A percentile compares a stretch with the other conserved stretches of the same genome.
Evolutionary conservation across 2,888 invertebrate genomes (phyloP).

Genomic region (Exocentrus adspersus): DNA sequence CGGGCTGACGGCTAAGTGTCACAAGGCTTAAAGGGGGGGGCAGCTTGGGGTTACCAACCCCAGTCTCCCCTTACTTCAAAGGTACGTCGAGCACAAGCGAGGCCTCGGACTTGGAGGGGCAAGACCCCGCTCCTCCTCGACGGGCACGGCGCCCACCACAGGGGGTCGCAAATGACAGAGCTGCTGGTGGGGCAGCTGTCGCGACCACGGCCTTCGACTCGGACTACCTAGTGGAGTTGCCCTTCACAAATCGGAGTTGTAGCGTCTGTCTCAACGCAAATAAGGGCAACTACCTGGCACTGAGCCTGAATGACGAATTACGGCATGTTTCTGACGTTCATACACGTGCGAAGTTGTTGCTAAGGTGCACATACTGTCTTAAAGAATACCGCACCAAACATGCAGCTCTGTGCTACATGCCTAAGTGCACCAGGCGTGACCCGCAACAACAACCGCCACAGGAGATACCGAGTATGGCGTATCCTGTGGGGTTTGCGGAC

Average conservation of each 20-base stretch:
- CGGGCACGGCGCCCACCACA: background rate
- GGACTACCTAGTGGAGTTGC: background rate
- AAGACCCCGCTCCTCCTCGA: background rate
- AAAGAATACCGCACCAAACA: background rate
- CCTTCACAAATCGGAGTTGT: background rate
- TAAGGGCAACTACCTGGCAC: background rate
- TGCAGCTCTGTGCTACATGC: background rate
- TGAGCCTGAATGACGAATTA: background rate
- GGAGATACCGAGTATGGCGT: background rate
- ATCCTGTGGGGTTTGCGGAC: background rate
- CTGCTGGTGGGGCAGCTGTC: background rate
- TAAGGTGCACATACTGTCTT: background rate
- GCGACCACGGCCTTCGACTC: background rate
- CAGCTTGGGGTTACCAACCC: too few species aligned
- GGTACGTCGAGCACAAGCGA: background rate
- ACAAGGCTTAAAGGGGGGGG: too few species aligned
- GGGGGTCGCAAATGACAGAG: background rate
- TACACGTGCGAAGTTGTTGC: background rate
- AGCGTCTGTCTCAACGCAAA: background rate
- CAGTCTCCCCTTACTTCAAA: too few species aligned
- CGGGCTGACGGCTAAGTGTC: too few species aligned
- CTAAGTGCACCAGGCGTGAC: background rate
- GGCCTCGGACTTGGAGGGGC: background rate
- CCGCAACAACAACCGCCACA: background rate
- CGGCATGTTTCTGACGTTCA: background rate